Base-by-base conservation (phyloP, 1,140 invertebrate species). In the Pomacea maculata region DNA sequence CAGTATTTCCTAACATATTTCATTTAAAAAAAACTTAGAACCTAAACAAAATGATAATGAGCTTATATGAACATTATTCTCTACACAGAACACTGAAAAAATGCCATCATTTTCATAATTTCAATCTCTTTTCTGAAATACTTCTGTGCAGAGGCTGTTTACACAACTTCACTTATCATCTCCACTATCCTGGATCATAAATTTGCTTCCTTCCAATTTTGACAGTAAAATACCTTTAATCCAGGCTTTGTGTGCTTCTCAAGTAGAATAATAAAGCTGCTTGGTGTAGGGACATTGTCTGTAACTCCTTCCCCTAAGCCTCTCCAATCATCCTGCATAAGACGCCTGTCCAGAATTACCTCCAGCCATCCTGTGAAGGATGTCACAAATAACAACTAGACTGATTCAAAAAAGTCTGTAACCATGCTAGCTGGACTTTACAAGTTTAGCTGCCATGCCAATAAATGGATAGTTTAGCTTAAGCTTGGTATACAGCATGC, bases 291-390 rank as follows among this genome's bases (percentile, higher is more conserved):
- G 34, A 82, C 81, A 91, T 98, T 99, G 91, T 99, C 97, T n/a
- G 94, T 91, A 7, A 98, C 94, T 8, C 96, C 97, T 92, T 99
- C 96, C 57, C 94, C 95, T 55, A 99, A 91, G 5, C 98, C 98
- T 79, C 97, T 92, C 91, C 98, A 96, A 91, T 99, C 98, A 92
- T 99, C 98, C 91, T 97, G 96, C 80, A 94, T 94, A 74, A 99
- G 91, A 83, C 96, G 93, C 45, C 98, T 93, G 92, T 99, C 98
- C 91, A 99, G 94, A 94, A 99, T 98, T 21, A 95, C 93, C 93
- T 99, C 95, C 29, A 98, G 92, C 90, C 96, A 94, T n/a, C 97
- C 97, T 87, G 81, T 63, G 65, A 65, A 25, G n/a, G 63, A 57
- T n/a, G 55, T 73, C n/a, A 12, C 57, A 11, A 8, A 61, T 14